phyloP scores from a whole-genome alignment of 2,888 invertebrate genomes.

The Corbicula japonica region DNA sequence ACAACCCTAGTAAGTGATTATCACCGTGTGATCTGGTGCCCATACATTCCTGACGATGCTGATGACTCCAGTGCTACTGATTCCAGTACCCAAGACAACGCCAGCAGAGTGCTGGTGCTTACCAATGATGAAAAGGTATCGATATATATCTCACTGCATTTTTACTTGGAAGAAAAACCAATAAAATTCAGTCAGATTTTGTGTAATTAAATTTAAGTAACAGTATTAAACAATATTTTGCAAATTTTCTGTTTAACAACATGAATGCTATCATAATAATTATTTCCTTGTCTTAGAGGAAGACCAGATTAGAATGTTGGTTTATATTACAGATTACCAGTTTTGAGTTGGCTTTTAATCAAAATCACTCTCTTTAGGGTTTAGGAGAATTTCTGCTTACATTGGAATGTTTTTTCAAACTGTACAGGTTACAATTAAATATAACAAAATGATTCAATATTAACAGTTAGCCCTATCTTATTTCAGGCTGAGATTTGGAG shows the following conservation, averaged over 20 bases:
- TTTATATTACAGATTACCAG: no score
- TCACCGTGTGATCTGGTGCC: constrained; percentile 96
- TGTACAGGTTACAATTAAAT: no score
- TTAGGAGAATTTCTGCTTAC: no score
- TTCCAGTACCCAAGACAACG: constrained; percentile 89
- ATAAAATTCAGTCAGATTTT: not conserved
- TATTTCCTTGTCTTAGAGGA: no score
- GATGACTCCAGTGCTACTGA: constrained; percentile 84
- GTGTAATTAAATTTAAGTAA: not conserved
- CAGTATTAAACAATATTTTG: not conserved
- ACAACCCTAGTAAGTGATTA: constrained; percentile 87
- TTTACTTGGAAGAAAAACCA: not conserved
- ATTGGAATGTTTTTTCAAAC: no score
- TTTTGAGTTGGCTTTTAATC: no score
- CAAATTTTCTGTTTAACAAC: not conserved
- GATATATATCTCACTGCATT: not conserved
- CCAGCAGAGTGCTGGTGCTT: constrained; percentile 91
- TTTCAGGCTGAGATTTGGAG: constrained; percentile 89
- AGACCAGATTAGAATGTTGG: no score
- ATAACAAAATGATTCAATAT: no score
- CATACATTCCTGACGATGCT: constrained; percentile 91
- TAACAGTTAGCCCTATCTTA: no score
- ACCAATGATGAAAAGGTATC: constrained; percentile 90
- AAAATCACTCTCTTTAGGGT: no score
- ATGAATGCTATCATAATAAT: no score